A percentile compares a stretch with the other conserved stretches of the same genome.
These are phyloP conservation scores for Sebastes diaconus DNA, from an alignment of 2,797 vertebrate genomes.

Conservation along the genomic window DNA sequence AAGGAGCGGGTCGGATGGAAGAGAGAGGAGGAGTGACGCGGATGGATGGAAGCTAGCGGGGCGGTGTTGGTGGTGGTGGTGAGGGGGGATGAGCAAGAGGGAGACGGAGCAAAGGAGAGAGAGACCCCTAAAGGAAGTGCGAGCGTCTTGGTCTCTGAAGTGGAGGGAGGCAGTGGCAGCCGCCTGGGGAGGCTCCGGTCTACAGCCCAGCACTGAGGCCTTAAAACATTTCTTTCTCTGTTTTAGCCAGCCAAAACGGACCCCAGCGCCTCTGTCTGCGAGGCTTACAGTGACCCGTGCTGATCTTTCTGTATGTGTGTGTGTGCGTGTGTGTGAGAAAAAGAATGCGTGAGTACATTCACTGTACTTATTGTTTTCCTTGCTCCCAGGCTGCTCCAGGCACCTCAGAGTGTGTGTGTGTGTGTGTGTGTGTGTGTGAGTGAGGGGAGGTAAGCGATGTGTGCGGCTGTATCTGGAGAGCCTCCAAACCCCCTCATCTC, in stretches of 20 bases:
- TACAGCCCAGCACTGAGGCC: conserved; percentile 67
- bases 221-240: conserved; percentile 78
- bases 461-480: conserved; percentile 84
- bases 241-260: conserved; percentile 78
- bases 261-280: conserved; percentile 77
- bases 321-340: conserved; percentile 48
- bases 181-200: conserved; percentile 69
- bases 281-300: conserved; percentile 80
- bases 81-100: conserved; percentile 5
- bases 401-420: conserved; percentile 62
- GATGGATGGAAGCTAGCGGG: conserved; percentile 51
- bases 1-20: conserved; percentile 60
- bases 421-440: conserved; percentile 36
- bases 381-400: conserved; percentile 78
- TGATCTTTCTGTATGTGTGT: conserved; percentile 75
- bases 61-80: background rate
- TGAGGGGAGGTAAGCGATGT: conserved; percentile 76
- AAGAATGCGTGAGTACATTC: conserved; percentile 69
- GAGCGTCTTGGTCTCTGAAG: conserved; percentile 71
- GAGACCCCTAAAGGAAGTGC: conserved; percentile 76
- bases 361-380: conserved; percentile 79
- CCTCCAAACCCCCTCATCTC: conserved; percentile 80
- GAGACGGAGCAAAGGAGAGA: conserved; percentile 53
- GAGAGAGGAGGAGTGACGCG: conserved; percentile 53
- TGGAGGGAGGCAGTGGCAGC: conserved; percentile 66